A percentile compares a stretch with the other conserved stretches of the same genome.
These are phyloP conservation scores for Promerops cafer DNA, from an alignment of 2,113 vertebrate species.

Conservation along the genomic window DNA sequence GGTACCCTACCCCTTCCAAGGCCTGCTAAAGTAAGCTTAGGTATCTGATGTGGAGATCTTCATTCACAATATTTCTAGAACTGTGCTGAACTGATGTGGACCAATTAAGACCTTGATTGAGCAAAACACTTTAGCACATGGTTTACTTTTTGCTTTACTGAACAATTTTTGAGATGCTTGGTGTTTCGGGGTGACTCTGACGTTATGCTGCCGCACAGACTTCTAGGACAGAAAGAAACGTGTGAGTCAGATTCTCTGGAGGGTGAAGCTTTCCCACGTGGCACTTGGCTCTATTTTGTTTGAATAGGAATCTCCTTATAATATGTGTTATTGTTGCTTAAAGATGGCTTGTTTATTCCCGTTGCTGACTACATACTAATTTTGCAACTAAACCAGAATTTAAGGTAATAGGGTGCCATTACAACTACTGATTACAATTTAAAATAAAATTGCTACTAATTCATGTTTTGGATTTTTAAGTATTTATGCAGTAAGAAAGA, in stretches of 20 bases:
- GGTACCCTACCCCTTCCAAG: background rate
- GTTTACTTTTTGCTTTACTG: background rate
- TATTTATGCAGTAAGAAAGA: background rate
- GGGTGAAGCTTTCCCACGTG: background rate
- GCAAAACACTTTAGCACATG: background rate
- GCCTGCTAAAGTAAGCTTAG: background rate
- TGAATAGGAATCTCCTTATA: background rate
- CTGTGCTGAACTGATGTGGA: background rate
- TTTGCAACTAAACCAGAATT: background rate
- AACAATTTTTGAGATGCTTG: background rate
- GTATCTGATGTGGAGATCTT: background rate
- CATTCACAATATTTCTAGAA: background rate
- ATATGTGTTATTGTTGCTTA: background rate
- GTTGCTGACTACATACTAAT: background rate
- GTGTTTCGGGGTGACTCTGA: background rate
- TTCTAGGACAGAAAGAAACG: background rate
- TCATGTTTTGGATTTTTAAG: background rate
- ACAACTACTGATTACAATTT: background rate
- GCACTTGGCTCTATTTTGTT: background rate
- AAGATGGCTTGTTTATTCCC: background rate
- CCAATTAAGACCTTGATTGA: background rate
- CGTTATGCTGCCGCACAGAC: background rate
- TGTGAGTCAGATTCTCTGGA: background rate
- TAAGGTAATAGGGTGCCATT: background rate
- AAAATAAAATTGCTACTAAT: background rate